Evolutionary conservation across 2,888 invertebrate genomes (phyloP).

Genomic region (Drosophila demipolita): DNA sequence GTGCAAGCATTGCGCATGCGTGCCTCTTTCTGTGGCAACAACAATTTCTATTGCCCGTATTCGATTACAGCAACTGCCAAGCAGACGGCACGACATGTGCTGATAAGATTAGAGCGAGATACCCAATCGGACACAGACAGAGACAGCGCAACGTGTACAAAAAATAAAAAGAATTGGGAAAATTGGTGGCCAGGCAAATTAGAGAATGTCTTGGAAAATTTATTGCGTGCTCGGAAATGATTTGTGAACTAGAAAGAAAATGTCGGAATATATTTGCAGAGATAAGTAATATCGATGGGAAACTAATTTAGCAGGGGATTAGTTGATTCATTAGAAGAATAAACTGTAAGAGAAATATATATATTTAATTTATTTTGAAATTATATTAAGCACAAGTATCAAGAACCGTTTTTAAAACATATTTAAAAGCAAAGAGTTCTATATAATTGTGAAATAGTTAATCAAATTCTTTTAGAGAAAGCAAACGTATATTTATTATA

Average conservation of each 20-base stretch:
- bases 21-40: slow-evolving; percentile 50
- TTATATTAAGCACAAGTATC: background rate
- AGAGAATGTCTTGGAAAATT: slow-evolving; percentile 42
- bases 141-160: slow-evolving; percentile 24
- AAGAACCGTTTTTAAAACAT: no score
- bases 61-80: slow-evolving; percentile 65
- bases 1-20: slow-evolving; percentile 51
- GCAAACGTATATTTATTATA: background rate
- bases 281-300: slow-evolving; percentile 4
- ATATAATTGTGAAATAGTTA: background rate
- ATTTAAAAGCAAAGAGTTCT: no score
- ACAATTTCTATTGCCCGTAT: slow-evolving; percentile 51
- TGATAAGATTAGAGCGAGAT: slow-evolving; percentile 67
- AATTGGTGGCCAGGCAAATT: slow-evolving; percentile 39
- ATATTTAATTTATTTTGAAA: background rate
- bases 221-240: slow-evolving; percentile 43
- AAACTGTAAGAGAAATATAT: background rate
- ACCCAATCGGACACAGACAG: slow-evolving; percentile 31
- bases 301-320: background rate
- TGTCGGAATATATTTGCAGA: slow-evolving; percentile 1
- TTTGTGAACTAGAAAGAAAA: slow-evolving; percentile 28
- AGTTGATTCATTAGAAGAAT: background rate
- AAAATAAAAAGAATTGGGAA: slow-evolving; percentile 4
- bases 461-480: background rate
- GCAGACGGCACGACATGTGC: slow-evolving; percentile 26